Percentiles rank a stretch among this genome's conserved stretches.
phyloP scores from a whole-genome alignment of 2,797 vertebrate species.

The Tangara arthus region DNA sequence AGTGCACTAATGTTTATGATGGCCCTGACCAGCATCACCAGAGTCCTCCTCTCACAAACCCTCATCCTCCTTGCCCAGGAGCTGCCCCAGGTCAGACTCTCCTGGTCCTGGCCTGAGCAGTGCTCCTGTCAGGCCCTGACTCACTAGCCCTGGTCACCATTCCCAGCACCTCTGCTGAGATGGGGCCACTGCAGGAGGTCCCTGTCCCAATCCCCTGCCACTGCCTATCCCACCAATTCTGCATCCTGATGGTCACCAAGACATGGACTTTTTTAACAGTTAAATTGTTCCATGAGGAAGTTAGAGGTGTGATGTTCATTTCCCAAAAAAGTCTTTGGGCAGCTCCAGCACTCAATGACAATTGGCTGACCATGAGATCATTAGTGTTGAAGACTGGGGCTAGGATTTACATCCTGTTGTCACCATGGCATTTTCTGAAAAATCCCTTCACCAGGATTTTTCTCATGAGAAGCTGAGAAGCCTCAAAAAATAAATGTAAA shows the following conservation, averaged over 20 bases:
- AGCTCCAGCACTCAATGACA: not conserved
- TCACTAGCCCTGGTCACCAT: not conserved
- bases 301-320: not conserved
- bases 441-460: too few relatives aligned
- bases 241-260: not conserved
- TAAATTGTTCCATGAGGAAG: not conserved
- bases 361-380: accelerated
- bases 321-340: not conserved
- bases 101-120: not conserved
- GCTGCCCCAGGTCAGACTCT: not conserved
- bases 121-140: not conserved
- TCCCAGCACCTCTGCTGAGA: accelerated
- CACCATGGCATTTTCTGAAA: too few relatives aligned
- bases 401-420: not conserved
- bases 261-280: not conserved
- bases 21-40: not conserved
- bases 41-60: accelerated
- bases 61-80: not conserved
- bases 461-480: too few relatives aligned
- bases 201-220: not conserved
- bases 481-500: too few relatives aligned
- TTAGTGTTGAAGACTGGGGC: not conserved
- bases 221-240: not conserved
- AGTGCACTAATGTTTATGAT: not conserved
- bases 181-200: not conserved